These are phyloP conservation scores for Dasysyrphus albostriatus DNA, from an alignment of 2,888 invertebrate species.

Conservation along the genomic window DNA sequence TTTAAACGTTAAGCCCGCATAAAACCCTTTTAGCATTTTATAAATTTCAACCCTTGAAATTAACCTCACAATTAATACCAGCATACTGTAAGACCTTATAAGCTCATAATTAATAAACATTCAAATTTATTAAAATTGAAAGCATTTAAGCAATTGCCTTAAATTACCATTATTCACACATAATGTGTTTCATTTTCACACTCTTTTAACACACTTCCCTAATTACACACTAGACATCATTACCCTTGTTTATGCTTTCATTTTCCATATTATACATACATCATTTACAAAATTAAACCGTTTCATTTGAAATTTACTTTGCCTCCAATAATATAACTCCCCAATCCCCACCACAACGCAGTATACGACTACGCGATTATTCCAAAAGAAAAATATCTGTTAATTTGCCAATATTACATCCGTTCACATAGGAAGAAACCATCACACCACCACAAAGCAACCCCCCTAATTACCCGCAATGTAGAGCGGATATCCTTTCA, in stretches of 20 bases:
- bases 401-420: conserved; percentile 53
- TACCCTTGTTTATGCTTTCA: background rate
- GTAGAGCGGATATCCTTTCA: conserved; percentile 34
- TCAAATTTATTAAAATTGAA: background rate
- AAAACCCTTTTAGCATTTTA: background rate
- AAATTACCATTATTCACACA: conserved; percentile 5
- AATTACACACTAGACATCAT: background rate
- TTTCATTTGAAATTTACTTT: conserved; percentile 4
- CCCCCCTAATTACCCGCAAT: conserved; percentile 22
- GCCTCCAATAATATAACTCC: background rate
- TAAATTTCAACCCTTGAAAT: background rate
- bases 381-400: conserved; percentile 43
- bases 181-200: background rate
- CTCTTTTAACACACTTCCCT: background rate
- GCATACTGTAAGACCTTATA: no score
- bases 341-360: background rate
- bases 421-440: conserved; percentile 28
- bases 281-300: background rate
- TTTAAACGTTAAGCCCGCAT: background rate
- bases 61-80: background rate
- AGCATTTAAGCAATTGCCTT: background rate
- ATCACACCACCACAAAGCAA: conserved; percentile 17
- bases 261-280: background rate
- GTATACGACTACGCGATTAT: background rate
- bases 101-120: background rate